Percentiles rank a stretch among this genome's conserved stretches.
These are phyloP conservation scores for Craniophora ligustri DNA, from an alignment of 2,888 invertebrate species.

Conservation along the genomic window DNA sequence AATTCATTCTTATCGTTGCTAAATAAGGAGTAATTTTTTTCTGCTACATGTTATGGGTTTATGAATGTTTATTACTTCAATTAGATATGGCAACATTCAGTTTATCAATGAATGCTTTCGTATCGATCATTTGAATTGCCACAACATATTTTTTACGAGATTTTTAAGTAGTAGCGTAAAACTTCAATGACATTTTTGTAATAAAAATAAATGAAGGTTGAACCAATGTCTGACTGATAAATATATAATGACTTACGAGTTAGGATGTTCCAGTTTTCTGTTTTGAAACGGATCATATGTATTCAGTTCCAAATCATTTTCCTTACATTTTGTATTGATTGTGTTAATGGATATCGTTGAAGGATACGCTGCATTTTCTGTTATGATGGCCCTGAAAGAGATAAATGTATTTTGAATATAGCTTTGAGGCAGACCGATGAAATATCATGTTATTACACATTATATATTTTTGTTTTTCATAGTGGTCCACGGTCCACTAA, in stretches of 20 bases:
- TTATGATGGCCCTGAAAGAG: slow-evolving; percentile 80
- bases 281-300: slow-evolving; percentile 80
- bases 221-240: slow-evolving; percentile 3
- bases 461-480: no score
- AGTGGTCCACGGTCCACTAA: no score
- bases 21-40: slow-evolving; percentile 14
- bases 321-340: slow-evolving; percentile 82
- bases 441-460: no score
- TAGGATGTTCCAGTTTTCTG: slow-evolving; percentile 83
- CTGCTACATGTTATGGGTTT: slow-evolving; percentile 11
- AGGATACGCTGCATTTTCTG: slow-evolving; percentile 81
- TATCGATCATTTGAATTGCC: slow-evolving; percentile 18
- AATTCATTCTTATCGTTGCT: slow-evolving; percentile 14
- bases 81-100: slow-evolving; percentile 13
- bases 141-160: background rate
- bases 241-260: slow-evolving; percentile 78
- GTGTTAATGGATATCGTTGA: slow-evolving; percentile 83
- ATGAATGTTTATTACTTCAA: slow-evolving; percentile 24
- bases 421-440: background rate
- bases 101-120: slow-evolving; percentile 24
- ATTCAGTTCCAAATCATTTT: slow-evolving; percentile 70
- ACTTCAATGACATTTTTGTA: slow-evolving; percentile 20
- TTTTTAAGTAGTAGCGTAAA: slow-evolving; percentile 9
- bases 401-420: slow-evolving; percentile 9
- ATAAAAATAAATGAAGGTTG: slow-evolving; percentile 7